Base-by-base conservation (phyloP, 2,113 vertebrate species). In the Dipodomys stephensi region DNA sequence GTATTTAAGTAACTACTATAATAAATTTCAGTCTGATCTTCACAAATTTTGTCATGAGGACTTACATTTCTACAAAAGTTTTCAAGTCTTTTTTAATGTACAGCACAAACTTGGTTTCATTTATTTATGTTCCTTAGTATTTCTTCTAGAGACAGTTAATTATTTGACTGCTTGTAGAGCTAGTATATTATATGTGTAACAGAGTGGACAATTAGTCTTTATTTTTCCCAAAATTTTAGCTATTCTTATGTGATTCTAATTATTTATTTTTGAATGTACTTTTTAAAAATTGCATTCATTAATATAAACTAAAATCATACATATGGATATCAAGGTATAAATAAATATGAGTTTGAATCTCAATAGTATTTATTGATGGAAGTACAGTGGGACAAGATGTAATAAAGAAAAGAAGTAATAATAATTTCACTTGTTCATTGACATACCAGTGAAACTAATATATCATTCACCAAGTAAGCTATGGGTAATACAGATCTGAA, bases 41-140 rank as follows among this genome's bases (percentile, higher is more conserved):
- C 69, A 82, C n/a, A 92, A 80, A 91, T 94, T 90, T 64, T 60
- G 94, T 49, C 49, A 96, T 96, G 80, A 97, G 73, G 62, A 44
- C 80, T 92, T 81, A 92, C n/a, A 91, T 92, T 87, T 95, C 4
- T 94, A 82, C 88, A 76, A 49, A 4, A 89, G 35, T 93, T 96
- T 93, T 90, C 78, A 12, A 72, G 96, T 87, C 62, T 74, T 88
- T 96, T 5, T 69, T n/a, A 93, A 44, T 96, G 94, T 97, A 22
- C 65, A 68, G 87, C 80, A 46, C 60, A 49, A 49, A 82, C 30
- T 64, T n/a, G 60, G 12, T 23, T 92, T 97, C 83, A 20, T 92
- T 93, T 96, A 27, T 86, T 90, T 49, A 2, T 49, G 49, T 11
- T 49, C 49, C 49, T 49, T 49, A 2, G 49, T 49, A 72, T 39